A percentile compares a stretch with the other conserved stretches of the same genome.
phyloP scores from a whole-genome alignment of 2,888 invertebrate species.

The Cheilosia grossa region DNA sequence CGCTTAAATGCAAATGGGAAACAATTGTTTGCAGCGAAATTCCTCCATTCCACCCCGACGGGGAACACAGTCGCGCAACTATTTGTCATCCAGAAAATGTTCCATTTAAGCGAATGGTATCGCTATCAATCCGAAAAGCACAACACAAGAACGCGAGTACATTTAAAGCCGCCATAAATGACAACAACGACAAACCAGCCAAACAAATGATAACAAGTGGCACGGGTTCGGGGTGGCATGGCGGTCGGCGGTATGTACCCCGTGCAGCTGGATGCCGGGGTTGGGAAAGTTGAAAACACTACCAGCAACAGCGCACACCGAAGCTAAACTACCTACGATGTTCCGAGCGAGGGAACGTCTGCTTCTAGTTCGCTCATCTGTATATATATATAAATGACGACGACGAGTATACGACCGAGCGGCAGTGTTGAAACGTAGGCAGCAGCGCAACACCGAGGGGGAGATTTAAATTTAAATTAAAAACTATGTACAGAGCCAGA shows the following conservation, averaged over 20 bases:
- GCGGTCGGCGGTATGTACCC: slow-evolving; percentile 2
- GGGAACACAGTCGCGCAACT: slow-evolving; percentile 14
- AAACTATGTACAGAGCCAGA: slow-evolving; percentile 51
- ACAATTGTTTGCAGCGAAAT: slow-evolving; percentile 31
- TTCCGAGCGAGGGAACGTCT: slow-evolving; percentile 48
- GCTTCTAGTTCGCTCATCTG: slow-evolving; percentile 53
- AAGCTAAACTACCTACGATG: slow-evolving; percentile 20
- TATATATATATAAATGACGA: neutral
- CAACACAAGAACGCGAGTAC: slow-evolving; percentile 48
- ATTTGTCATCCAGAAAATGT: slow-evolving; percentile 51
- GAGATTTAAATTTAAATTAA: slow-evolving; percentile 67
- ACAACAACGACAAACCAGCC: slow-evolving; percentile 62
- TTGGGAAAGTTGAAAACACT: slow-evolving; percentile 23
- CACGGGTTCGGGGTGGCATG: slow-evolving; percentile 36
- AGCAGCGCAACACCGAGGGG: slow-evolving; percentile 35
- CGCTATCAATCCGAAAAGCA: slow-evolving; percentile 59
- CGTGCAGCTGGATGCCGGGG: slow-evolving; percentile 8
- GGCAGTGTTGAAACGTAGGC: slow-evolving; percentile 11
- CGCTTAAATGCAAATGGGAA: slow-evolving; percentile 49
- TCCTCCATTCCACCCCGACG: neutral
- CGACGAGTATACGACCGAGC: slow-evolving; percentile 27
- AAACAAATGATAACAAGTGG: slow-evolving; percentile 67
- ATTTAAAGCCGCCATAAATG: slow-evolving; percentile 54
- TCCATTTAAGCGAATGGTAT: slow-evolving; percentile 52
- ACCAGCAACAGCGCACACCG: neutral